Evolutionary conservation across 2,113 vertebrate genomes (phyloP).

Genomic region (Rhabdornis inornatus): DNA sequence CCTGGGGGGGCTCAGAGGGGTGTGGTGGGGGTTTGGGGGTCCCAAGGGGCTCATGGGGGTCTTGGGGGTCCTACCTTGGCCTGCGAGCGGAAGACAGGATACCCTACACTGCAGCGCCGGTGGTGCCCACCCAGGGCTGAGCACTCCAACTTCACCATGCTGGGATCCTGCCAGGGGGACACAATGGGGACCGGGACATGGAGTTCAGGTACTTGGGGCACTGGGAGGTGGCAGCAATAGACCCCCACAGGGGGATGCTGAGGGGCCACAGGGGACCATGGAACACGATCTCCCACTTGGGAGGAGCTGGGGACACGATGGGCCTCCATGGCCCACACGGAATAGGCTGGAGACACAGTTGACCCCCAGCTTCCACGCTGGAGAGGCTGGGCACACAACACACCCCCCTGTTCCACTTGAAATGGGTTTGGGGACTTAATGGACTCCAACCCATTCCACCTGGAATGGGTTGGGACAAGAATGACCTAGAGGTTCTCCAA

Average conservation of each 20-base stretch:
- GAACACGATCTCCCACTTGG: not conserved
- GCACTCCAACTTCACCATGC: constrained; percentile 85
- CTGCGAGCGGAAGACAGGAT: constrained; percentile 85
- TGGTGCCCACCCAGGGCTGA: constrained; percentile 65
- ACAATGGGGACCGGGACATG: rapidly evolving
- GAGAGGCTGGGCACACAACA: rapidly evolving
- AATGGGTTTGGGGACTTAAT: not conserved
- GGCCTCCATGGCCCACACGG: not conserved
- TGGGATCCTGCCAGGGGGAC: constrained; percentile 72
- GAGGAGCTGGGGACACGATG: rapidly evolving
- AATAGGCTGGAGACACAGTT: not conserved
- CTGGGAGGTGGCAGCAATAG: not conserved
- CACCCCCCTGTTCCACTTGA: not conserved
- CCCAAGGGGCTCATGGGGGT: not conserved
- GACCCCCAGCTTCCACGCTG: too few relatives aligned
- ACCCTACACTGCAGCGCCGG: constrained; percentile 84
- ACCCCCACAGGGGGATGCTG: not conserved
- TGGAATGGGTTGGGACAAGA: not conserved
- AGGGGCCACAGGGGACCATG: not conserved
- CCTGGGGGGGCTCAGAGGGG: constrained; percentile 58
- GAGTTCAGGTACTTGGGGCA: not conserved
- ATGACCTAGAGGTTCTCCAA: not conserved
- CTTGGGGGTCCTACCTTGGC: constrained; percentile 76
- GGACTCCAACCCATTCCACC: not conserved
- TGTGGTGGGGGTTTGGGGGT: not conserved